These are phyloP conservation scores for Cercocebus atys DNA, from an alignment of 2,113 vertebrate genomes.

Conservation along the genomic window DNA sequence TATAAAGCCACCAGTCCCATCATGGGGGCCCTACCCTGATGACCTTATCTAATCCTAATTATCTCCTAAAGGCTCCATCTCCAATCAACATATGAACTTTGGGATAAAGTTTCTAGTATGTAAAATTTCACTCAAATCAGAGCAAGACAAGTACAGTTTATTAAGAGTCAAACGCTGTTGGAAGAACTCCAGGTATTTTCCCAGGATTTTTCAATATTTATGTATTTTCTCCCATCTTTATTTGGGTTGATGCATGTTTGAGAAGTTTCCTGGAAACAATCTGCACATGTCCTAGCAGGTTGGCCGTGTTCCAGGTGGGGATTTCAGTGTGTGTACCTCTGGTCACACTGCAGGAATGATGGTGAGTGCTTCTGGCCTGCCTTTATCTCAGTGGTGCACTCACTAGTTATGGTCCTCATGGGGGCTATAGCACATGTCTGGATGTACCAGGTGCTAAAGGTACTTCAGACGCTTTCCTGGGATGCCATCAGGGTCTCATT, in stretches of 20 bases:
- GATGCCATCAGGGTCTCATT: neutral
- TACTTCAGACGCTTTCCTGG: neutral
- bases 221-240: neutral
- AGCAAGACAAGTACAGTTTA: neutral
- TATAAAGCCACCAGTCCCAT: neutral
- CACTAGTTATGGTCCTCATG: neutral
- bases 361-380: too few species aligned
- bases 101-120: neutral
- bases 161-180: neutral
- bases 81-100: neutral
- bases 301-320: neutral
- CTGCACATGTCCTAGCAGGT: neutral
- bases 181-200: neutral
- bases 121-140: neutral
- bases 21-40: neutral
- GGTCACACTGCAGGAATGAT: neutral
- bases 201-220: neutral
- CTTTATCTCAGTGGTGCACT: neutral
- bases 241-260: neutral
- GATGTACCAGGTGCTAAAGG: neutral
- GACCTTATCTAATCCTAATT: neutral
- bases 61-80: neutral
- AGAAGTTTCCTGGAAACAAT: neutral
- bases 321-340: neutral
- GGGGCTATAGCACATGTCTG: neutral